A percentile compares a stretch with the other conserved stretches of the same genome.
phyloP scores from a whole-genome alignment of 2,797 vertebrate species.

The Brachyrhaphis roseni region DNA sequence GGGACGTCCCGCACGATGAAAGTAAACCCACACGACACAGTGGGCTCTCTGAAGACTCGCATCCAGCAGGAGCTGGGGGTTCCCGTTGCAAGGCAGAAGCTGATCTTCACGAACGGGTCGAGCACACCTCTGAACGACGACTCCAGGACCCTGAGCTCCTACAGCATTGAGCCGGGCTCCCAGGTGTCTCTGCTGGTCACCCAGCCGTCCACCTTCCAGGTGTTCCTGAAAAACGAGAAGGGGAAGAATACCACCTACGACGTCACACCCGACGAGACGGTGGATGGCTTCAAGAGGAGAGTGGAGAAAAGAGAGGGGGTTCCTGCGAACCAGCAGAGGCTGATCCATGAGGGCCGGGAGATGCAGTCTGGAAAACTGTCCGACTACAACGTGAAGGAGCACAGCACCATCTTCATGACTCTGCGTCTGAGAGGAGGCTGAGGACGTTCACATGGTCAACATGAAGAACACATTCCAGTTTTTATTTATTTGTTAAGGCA shows the following conservation, averaged over 20 bases:
- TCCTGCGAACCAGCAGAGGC: conserved; percentile 69
- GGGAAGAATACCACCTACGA: conserved; percentile 58
- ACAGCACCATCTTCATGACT: conserved; percentile 64
- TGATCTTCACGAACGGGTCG: conserved; percentile 54
- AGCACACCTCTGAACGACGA: conserved; percentile 51
- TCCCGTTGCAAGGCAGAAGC: neutral
- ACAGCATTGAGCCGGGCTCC: conserved; percentile 54
- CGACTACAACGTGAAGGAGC: conserved; percentile 55
- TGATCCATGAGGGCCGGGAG: conserved; percentile 55
- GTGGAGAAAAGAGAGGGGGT: conserved; percentile 55
- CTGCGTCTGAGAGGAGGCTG: conserved; percentile 75
- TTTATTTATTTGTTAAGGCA: conserved; percentile 5
- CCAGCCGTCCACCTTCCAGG: conserved; percentile 49
- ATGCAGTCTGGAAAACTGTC: conserved; percentile 45
- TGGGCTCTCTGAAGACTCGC: conserved; percentile 50
- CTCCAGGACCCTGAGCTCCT: conserved; percentile 20
- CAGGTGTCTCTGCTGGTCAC: conserved; percentile 62
- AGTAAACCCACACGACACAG: conserved; percentile 39
- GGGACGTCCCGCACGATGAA: conserved; percentile 3
- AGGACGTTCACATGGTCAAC: conserved; percentile 20
- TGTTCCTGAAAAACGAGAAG: conserved; percentile 70
- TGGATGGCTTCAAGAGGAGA: conserved; percentile 56
- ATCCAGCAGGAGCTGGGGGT: conserved; percentile 19
- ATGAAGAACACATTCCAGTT: neutral
- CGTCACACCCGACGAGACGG: conserved; percentile 47